A percentile compares a stretch with the other conserved stretches of the same genome.
Evolutionary conservation across 2,113 vertebrate species (phyloP).

Genomic region (Plecotus auritus): DNA sequence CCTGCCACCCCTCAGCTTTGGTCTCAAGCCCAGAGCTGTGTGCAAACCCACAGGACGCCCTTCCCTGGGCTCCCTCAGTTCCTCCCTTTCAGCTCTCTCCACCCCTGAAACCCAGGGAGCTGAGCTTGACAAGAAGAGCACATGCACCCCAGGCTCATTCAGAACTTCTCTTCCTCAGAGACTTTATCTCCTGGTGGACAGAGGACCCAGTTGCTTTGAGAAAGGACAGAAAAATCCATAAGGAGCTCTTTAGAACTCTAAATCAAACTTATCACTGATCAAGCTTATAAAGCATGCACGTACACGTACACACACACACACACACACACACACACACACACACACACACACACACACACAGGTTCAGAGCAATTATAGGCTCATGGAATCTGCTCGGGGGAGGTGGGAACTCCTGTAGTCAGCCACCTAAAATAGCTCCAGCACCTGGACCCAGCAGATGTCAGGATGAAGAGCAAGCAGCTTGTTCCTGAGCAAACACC

Average conservation of each 20-base stretch:
- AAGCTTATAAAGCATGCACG: background rate
- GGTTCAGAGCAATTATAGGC: background rate
- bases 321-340: background rate
- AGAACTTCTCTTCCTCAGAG: background rate
- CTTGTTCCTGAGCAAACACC: background rate
- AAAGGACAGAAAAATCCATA: background rate
- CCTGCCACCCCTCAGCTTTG: background rate
- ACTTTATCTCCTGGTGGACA: background rate
- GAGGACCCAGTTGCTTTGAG: background rate
- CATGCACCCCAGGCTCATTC: background rate
- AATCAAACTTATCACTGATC: background rate
- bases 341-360: background rate
- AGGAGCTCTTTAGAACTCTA: background rate
- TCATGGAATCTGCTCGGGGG: background rate
- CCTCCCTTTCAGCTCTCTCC: background rate
- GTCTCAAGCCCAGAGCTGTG: background rate
- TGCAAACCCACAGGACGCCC: background rate
- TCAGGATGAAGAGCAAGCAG: background rate
- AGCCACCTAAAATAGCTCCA: slow-evolving; percentile 9
- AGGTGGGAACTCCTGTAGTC: background rate
- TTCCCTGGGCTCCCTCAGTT: background rate
- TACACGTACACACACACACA: fast-evolving
- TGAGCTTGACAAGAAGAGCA: background rate
- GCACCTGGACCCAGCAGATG: slow-evolving; percentile 1
- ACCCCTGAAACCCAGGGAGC: background rate